Evolutionary conservation across 2,113 vertebrate genomes (phyloP).

Genomic region (Ascaphus truei): DNA sequence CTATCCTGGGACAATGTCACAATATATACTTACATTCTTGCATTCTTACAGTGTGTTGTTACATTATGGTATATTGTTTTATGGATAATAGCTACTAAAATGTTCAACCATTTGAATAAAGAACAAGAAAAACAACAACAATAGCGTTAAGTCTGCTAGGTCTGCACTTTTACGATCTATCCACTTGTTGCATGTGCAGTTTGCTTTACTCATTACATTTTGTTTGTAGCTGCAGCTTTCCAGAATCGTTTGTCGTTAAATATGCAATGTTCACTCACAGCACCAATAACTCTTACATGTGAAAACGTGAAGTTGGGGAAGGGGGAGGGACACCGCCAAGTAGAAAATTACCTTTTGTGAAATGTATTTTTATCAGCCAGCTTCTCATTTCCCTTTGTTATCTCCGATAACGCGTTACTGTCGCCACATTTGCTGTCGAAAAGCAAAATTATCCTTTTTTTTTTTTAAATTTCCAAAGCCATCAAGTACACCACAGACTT

Average conservation of each 20-base stretch:
- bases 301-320: conserved; percentile 15
- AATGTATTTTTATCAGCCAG: conserved; percentile 13
- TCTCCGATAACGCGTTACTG: neutral
- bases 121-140: too few species aligned
- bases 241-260: conserved; percentile 12
- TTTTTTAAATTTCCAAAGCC: neutral
- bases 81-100: too few species aligned
- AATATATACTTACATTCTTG: too few species aligned
- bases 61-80: too few species aligned
- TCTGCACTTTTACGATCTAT: too few species aligned
- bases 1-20: too few species aligned
- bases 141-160: too few species aligned
- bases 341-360: conserved; percentile 19
- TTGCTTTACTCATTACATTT: neutral
- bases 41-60: too few species aligned
- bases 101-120: too few species aligned
- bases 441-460: neutral
- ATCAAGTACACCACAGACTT: conserved; percentile 8
- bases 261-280: conserved; percentile 18
- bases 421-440: neutral
- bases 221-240: neutral
- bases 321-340: conserved; percentile 18
- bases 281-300: conserved; percentile 11
- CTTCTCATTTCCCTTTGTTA: conserved; percentile 16
- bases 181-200: neutral